phyloP scores from a whole-genome alignment of 2,797 vertebrate genomes.

The Halcyon chelicuti region DNA sequence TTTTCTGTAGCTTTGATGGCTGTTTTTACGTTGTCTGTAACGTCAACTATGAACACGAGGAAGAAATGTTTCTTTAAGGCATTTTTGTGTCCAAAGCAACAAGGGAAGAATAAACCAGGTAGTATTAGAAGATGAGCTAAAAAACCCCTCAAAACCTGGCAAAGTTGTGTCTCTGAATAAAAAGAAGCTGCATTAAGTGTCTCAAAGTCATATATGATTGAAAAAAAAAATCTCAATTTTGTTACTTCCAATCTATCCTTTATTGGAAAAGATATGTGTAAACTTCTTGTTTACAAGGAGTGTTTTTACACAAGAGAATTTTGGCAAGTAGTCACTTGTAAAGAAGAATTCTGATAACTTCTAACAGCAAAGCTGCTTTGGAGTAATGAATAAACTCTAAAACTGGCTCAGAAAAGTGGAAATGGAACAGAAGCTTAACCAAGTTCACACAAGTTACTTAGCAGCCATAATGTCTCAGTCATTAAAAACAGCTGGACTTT shows the following conservation, averaged over 20 bases:
- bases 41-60: not conserved
- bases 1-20: not conserved
- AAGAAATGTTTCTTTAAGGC: not conserved
- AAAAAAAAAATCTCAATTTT: not conserved
- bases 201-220: not conserved
- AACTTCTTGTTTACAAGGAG: not conserved
- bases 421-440: not conserved
- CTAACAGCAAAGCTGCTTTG: not conserved
- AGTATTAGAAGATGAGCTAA: not conserved
- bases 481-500: not conserved
- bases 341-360: not conserved
- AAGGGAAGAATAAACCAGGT: not conserved
- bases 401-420: not conserved
- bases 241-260: not conserved
- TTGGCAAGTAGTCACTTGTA: not conserved
- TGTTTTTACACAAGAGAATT: not conserved
- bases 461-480: not conserved
- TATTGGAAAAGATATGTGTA: accelerated
- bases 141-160: too few species aligned
- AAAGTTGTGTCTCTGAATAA: not conserved
- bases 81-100: not conserved
- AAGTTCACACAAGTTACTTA: not conserved
- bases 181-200: not conserved
- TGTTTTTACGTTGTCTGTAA: not conserved
- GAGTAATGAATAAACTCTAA: not conserved